phyloP scores from a whole-genome alignment of 2,797 vertebrate genomes.

The Onychomys arenicola region DNA sequence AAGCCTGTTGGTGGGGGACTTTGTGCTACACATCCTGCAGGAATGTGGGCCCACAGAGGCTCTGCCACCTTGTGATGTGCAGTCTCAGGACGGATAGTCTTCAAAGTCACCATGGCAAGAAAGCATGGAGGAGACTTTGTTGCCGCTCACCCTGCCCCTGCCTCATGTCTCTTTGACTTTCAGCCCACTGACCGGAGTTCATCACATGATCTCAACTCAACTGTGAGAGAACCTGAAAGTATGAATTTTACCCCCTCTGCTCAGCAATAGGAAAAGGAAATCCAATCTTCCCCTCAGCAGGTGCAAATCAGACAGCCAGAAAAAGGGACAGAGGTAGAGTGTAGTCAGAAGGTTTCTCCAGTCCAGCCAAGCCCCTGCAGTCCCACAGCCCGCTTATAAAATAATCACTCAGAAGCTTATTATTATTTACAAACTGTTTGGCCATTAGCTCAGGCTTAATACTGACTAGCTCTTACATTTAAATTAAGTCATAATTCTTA shows the following conservation, averaged over 20 bases:
- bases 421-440: too few relatives aligned
- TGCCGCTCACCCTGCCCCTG: background rate
- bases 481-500: too few relatives aligned
- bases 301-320: background rate
- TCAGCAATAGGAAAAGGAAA: background rate
- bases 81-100: background rate
- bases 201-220: background rate
- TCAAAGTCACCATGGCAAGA: background rate
- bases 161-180: background rate
- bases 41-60: rapidly evolving
- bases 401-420: too few relatives aligned
- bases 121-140: background rate
- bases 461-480: too few relatives aligned
- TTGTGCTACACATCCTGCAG: background rate
- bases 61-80: background rate
- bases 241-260: too few relatives aligned
- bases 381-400: too few relatives aligned
- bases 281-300: background rate
- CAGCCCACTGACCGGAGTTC: background rate
- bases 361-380: too few relatives aligned
- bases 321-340: background rate
- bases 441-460: too few relatives aligned
- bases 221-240: background rate
- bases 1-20: background rate
- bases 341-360: too few relatives aligned